A percentile compares a stretch with the other conserved stretches of the same genome.
phyloP scores from a whole-genome alignment of 2,113 vertebrate species.

The Burhinus oedicnemus region DNA sequence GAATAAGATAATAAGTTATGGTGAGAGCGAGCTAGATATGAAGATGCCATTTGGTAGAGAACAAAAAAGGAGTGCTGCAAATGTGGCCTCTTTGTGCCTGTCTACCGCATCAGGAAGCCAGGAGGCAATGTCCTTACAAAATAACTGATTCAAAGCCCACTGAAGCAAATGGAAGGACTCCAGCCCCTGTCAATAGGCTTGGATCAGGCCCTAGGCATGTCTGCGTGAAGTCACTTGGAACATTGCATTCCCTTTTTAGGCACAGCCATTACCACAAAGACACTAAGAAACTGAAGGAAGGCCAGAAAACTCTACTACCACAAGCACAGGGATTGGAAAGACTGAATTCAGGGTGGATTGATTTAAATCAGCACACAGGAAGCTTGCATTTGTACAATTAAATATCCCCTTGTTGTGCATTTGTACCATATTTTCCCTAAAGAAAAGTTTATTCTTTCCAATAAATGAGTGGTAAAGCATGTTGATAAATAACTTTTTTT shows the following conservation, averaged over 20 bases:
- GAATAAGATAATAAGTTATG: not conserved
- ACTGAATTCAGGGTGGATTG: constrained; percentile 46
- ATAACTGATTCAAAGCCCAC: constrained; percentile 55
- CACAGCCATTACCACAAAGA: constrained; percentile 57
- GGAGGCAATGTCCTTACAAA: constrained; percentile 57
- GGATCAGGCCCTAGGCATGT: constrained; percentile 63
- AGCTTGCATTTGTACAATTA: constrained; percentile 28
- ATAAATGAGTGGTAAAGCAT: not conserved
- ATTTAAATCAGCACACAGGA: constrained; percentile 65
- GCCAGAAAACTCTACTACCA: constrained; percentile 57
- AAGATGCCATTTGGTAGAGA: not conserved
- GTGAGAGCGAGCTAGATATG: not conserved
- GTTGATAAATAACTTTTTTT: not conserved
- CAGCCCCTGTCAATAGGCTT: constrained; percentile 62
- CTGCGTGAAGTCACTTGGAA: constrained; percentile 68
- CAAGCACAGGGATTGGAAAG: constrained; percentile 19
- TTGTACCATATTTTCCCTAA: constrained; percentile 19
- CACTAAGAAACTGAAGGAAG: constrained; percentile 47
- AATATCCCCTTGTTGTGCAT: not conserved
- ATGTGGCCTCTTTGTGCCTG: constrained; percentile 26
- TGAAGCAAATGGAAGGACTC: constrained; percentile 64
- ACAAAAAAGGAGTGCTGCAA: not conserved
- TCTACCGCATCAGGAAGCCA: constrained; percentile 49
- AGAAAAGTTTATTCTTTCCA: not conserved
- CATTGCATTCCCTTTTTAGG: constrained; percentile 67